These are phyloP conservation scores for Anser cygnoides DNA, from an alignment of 2,113 vertebrate genomes.

Conservation along the genomic window DNA sequence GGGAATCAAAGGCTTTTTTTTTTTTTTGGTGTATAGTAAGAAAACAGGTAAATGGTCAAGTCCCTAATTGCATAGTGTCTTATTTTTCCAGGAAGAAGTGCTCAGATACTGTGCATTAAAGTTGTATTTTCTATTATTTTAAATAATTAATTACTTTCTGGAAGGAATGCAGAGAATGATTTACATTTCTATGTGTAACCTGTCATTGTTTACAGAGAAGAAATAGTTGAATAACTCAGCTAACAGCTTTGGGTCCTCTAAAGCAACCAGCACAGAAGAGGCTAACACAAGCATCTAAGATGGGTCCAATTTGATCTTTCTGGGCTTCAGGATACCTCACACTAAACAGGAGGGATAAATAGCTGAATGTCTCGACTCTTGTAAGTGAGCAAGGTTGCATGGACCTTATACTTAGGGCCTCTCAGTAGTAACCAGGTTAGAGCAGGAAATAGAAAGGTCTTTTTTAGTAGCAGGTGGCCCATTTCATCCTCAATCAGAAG, in stretches of 20 bases:
- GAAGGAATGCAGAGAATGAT: constrained; percentile 27
- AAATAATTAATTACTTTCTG: constrained; percentile 7
- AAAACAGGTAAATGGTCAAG: background rate
- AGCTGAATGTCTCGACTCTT: background rate
- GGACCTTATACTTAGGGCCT: background rate
- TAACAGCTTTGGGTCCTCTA: background rate
- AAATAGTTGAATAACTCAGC: background rate
- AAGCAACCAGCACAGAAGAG: background rate
- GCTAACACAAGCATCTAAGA: background rate
- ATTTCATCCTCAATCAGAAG: background rate
- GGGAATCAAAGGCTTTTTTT: background rate
- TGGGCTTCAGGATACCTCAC: background rate
- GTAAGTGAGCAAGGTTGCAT: background rate
- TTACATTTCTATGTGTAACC: background rate
- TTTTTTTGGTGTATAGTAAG: background rate
- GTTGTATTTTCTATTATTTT: background rate
- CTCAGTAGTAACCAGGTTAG: background rate
- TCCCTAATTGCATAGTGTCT: background rate
- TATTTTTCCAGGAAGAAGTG: background rate
- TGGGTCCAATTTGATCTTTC: background rate
- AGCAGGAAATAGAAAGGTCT: constrained; percentile 16
- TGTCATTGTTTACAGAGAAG: background rate
- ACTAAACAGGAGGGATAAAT: background rate
- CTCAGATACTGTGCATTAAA: background rate
- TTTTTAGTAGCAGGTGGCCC: constrained; percentile 22